Base-by-base conservation (phyloP, 2,888 invertebrate species). In the Mesopsocus fuscifrons region DNA sequence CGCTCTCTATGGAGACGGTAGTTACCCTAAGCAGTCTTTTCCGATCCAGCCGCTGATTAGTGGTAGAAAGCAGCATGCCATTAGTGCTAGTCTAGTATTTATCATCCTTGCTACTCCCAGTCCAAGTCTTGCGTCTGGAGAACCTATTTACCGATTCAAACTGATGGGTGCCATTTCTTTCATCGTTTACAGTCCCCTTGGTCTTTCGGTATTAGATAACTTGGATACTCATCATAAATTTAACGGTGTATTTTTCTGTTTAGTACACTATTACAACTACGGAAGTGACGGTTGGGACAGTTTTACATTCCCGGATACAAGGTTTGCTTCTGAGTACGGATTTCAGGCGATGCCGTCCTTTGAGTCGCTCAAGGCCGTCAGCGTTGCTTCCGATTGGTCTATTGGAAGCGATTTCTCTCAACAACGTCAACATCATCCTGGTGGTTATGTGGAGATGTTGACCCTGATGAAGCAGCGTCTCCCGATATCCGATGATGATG, bases 291-390 rank as follows among this genome's bases (percentile, higher is more conserved):
- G 77, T 43, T 97, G 91, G 89, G 65, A 82, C 53, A 67, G 74
- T 41, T 70, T 68, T 45, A 74, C 71, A 4, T 92, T 79, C 57
- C 83, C 83, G 1, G 69, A 71, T 11, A 75, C 91, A 1, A 69
- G 97, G 52, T 95, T 97, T 60, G 76, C 80, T 3, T 94, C 97
- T 0, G 98, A 99, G 60, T 99, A 89, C 57, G 98, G 98, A 1
- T 80, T 84, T 50, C 95, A 97, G 60, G 83, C 92, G 1, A 65
- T 85, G 49, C 92, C 95, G 0, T 76, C 80, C 2, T 57, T 77
- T 15, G 63, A 66, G 31, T 74, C 87, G 0, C 67, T 85, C 60
- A 56, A 63, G 34, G 67, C 69, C 13, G 77, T 75, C 0, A 66
- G 72, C 1, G 62, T 63, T 49, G 56, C 43, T 13, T 52, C 55